phyloP scores from a whole-genome alignment of 2,797 vertebrate genomes.

The Loriculus beryllinus region DNA sequence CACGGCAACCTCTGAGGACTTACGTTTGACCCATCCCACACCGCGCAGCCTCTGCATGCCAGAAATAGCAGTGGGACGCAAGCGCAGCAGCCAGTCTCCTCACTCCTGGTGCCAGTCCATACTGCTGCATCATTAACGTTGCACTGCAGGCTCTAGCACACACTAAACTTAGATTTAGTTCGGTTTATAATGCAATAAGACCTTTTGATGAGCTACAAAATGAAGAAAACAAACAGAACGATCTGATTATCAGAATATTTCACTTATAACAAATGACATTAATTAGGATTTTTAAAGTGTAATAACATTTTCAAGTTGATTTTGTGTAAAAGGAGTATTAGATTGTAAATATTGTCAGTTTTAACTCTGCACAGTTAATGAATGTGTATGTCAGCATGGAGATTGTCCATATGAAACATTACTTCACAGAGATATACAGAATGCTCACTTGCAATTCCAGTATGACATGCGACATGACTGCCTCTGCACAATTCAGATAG shows the following conservation, averaged over 20 bases:
- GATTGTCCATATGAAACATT: background rate
- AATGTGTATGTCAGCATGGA: background rate
- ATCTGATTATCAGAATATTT: background rate
- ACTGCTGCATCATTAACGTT: background rate
- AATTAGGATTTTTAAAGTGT: background rate
- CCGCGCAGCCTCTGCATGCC: background rate
- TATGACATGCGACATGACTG: background rate
- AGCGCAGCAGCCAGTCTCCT: background rate
- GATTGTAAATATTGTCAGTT: background rate
- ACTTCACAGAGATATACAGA: background rate
- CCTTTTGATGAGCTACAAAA: background rate
- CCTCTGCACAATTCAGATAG: background rate
- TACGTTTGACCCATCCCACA: background rate
- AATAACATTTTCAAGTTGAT: background rate
- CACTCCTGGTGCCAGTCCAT: background rate
- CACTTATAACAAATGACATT: background rate
- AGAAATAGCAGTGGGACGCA: slow-evolving; percentile 4
- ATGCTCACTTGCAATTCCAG: background rate
- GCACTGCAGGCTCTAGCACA: background rate
- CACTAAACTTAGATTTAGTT: background rate
- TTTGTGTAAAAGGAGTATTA: background rate
- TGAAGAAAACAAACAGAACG: background rate
- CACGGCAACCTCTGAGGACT: background rate
- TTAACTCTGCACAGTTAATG: background rate
- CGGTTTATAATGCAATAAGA: background rate